Evolutionary conservation across 2,888 invertebrate species (phyloP), one percentile per base, ranked within the genome.

Genomic region (Scaptodrosophila latifasciaeformis): DNA sequence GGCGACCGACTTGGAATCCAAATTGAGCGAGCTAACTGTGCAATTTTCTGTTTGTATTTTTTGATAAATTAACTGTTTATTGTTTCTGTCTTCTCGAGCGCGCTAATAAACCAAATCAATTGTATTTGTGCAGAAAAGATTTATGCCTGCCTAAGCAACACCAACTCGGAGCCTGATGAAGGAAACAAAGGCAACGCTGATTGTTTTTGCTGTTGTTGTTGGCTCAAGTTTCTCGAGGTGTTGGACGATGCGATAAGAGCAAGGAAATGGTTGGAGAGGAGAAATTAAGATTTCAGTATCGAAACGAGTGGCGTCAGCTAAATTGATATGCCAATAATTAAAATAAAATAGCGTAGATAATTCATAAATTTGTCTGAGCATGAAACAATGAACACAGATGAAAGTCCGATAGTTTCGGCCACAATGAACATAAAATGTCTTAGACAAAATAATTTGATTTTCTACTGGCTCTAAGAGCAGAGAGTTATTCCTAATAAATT

Each of bases 41-140:
- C 15, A 35, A 18, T 35, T 35, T 31, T n/a, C 31, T 31, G 30
- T 30, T 12, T 30, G 34, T 30, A 52, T 27, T 34, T 47, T 59
- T 48, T 48, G 13, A 59, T 59, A 62, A 67, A 65, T 58, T 42
- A 52, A 59, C 54, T 58, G 34, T 34, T 56, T 54, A 19, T 59
- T 43, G 42, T 42, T 21, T 58, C 44, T 46, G 24, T 21, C 19
- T 31, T 7, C 12, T 7, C 27, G 3, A 31, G 49, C 39, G 13
- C 57, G 34, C 59, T 56, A 64, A 63, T 64, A 62, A 62, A 64
- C 31, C 64, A 55, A 65, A 64, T 64, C 65, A 65, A 61, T 65
- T 61, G 64, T 65, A 52, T 65, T 65, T 65, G 62, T 65, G 59
- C 61, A 59, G 10, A 64, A n/a, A n/a, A 58, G 64, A 67, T 67